Conservation (phyloP, 2,888 invertebrate genomes). For the Euclidia mi region DNA sequence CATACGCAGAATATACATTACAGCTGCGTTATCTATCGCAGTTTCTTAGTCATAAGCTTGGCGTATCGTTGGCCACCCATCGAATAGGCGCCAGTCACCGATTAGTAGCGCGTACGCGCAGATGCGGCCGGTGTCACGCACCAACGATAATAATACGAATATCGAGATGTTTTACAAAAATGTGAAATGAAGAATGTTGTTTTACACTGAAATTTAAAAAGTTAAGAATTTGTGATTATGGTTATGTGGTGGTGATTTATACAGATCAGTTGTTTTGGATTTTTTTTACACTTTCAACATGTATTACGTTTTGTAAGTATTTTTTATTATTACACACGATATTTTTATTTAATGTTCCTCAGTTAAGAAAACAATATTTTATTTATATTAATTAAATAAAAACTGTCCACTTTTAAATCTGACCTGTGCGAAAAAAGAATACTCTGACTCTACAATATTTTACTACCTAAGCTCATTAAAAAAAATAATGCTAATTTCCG, state of each 20-base stretch:
- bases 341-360: neutral
- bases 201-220: constrained; percentile 4
- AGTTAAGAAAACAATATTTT: too few relatives aligned
- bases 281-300: constrained; percentile 48
- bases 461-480: too few relatives aligned
- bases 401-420: too few relatives aligned
- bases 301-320: constrained; percentile 60
- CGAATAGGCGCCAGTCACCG: constrained; percentile 48
- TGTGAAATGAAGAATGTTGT: constrained; percentile 14
- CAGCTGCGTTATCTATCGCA: constrained; percentile 27
- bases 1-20: neutral
- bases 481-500: too few relatives aligned
- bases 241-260: constrained; percentile 36
- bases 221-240: constrained; percentile 48
- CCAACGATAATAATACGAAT: constrained; percentile 28
- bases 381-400: too few relatives aligned
- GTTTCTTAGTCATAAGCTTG: constrained; percentile 51
- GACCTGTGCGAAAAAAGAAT: too few relatives aligned
- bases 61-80: constrained; percentile 23
- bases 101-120: constrained; percentile 47
- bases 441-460: too few relatives aligned
- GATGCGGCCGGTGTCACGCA: constrained; percentile 37
- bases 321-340: neutral
- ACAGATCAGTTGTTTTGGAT: constrained; percentile 31
- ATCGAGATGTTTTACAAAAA: constrained; percentile 26